Evolutionary conservation across 2,113 vertebrate genomes (phyloP).

Genomic region (Lepus europaeus): DNA sequence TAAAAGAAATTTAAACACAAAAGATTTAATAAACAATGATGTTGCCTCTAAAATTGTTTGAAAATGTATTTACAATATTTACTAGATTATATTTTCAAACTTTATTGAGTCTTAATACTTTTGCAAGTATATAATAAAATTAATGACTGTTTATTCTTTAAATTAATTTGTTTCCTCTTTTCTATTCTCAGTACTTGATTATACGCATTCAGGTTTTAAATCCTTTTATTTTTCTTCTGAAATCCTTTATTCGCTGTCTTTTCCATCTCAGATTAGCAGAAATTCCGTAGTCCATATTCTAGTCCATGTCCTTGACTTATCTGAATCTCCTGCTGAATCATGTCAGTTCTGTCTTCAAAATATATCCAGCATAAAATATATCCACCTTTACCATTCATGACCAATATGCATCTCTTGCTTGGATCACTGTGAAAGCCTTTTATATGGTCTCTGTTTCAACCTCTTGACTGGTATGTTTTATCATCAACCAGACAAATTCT

Average conservation of each 20-base stretch:
- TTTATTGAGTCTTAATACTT: too few species aligned
- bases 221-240: background rate
- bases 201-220: background rate
- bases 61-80: too few species aligned
- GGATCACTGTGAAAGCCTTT: background rate
- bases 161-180: background rate
- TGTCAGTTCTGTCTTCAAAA: background rate
- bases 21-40: too few species aligned
- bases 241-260: background rate
- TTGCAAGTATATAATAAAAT: too few species aligned
- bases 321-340: background rate
- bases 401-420: background rate
- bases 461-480: background rate
- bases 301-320: background rate
- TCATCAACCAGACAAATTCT: background rate
- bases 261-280: background rate
- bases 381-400: background rate
- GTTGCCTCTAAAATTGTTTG: too few species aligned
- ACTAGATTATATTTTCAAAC: too few species aligned
- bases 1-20: too few species aligned
- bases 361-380: background rate
- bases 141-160: too few species aligned
- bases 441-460: background rate
- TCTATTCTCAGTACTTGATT: background rate
- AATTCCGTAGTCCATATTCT: background rate